Percentiles rank a stretch among this genome's conserved stretches.
Evolutionary conservation across 2,113 vertebrate species (phyloP).

Genomic region (Corvus moneduloides): DNA sequence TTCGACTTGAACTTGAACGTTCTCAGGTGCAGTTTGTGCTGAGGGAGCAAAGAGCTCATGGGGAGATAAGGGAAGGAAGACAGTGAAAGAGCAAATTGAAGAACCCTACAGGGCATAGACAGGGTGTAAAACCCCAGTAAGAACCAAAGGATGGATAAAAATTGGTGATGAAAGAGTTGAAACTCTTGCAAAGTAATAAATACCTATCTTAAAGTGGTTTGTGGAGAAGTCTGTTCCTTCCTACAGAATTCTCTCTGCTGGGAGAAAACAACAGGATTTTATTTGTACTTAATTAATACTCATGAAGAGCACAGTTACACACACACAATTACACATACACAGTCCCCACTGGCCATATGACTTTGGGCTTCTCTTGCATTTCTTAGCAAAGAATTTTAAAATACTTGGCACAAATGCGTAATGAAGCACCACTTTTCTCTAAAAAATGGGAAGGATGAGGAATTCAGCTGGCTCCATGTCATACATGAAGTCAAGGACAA

Average conservation of each 20-base stretch:
- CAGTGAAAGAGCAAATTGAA: neutral
- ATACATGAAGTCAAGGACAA: rapidly evolving
- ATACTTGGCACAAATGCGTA: neutral
- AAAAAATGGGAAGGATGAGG: neutral
- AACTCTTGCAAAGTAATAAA: neutral
- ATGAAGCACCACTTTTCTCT: rapidly evolving
- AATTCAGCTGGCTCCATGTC: neutral
- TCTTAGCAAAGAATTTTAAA: neutral
- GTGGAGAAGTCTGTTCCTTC: neutral
- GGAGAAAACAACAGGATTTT: neutral
- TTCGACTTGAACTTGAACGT: slow-evolving; percentile 4
- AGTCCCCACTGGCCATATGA: neutral
- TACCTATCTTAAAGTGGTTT: neutral
- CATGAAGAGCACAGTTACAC: neutral
- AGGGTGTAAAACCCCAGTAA: neutral
- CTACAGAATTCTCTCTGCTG: neutral
- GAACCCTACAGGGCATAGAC: neutral
- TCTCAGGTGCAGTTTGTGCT: neutral
- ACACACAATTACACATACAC: neutral
- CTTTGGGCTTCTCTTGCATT: neutral
- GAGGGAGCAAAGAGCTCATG: neutral
- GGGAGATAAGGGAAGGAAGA: neutral
- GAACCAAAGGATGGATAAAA: neutral
- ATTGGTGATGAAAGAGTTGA: neutral
- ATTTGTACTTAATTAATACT: neutral